Conservation (phyloP, 2,797 vertebrate genomes). For the Botia kubotai region DNA sequence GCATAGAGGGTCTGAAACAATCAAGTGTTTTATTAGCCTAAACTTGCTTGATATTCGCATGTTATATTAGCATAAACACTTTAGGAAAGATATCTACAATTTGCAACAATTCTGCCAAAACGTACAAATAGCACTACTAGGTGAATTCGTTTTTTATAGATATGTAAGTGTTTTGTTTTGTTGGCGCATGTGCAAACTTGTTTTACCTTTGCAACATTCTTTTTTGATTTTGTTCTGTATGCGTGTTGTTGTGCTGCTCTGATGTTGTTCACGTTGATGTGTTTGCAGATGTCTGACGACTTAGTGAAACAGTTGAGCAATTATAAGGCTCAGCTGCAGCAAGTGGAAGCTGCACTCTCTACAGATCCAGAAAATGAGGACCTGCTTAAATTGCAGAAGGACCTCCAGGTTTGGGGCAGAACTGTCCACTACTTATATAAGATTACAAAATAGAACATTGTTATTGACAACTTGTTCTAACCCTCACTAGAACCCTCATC, state of each 20-base stretch:
- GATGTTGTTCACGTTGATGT: background rate
- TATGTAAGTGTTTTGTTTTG: no score
- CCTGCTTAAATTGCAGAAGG: constrained; percentile 93
- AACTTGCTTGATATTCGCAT: background rate
- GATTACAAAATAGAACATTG: no score
- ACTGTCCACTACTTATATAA: background rate
- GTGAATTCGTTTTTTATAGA: no score
- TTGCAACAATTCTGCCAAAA: background rate
- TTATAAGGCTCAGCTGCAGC: constrained; percentile 97
- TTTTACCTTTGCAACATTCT: no score
- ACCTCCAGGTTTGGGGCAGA: constrained; percentile 87
- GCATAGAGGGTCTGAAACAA: background rate
- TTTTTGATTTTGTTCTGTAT: background rate
- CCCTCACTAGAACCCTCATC: background rate
- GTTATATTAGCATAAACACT: background rate
- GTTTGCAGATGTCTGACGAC: constrained; percentile 93
- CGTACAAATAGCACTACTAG: no score
- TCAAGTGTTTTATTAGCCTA: background rate
- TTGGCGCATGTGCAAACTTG: no score
- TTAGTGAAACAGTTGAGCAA: constrained; percentile 92
- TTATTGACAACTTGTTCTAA: background rate
- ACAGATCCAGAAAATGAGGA: constrained; percentile 96
- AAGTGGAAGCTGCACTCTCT: constrained; percentile 94
- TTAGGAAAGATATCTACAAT: background rate
- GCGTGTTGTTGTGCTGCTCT: background rate